Conservation (phyloP, 1,140 invertebrate genomes). For the Drosophila pruinosa region DNA sequence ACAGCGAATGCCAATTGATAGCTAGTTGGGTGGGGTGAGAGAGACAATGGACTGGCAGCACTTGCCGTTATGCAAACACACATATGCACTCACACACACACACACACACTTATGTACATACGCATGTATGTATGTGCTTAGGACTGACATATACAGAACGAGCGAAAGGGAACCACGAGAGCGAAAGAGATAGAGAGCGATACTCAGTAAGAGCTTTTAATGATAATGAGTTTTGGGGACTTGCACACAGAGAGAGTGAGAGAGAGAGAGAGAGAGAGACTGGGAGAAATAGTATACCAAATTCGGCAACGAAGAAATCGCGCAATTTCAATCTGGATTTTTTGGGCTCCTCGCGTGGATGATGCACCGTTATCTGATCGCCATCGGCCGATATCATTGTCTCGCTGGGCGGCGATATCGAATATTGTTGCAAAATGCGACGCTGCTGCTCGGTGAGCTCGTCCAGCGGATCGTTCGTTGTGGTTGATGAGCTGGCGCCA, state of each 20-base stretch:
- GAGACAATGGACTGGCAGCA: background rate
- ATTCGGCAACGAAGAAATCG: constrained; percentile 83
- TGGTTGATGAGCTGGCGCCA: background rate
- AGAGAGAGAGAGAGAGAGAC: background rate
- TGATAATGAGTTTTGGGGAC: constrained; percentile 1
- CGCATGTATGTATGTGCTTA: background rate
- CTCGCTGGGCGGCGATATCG: constrained; percentile 78
- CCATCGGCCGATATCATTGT: constrained; percentile 80
- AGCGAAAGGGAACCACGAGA: constrained; percentile 6
- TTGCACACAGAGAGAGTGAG: background rate
- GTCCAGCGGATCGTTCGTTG: constrained; percentile 54
- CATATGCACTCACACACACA: background rate
- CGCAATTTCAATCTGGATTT: constrained; percentile 77
- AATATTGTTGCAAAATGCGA: constrained; percentile 73
- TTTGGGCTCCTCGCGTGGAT: constrained; percentile 76
- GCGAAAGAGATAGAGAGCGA: background rate
- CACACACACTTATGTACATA: background rate
- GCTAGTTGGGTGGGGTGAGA: background rate
- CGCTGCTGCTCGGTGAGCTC: constrained; percentile 76
- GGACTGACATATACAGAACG: background rate
- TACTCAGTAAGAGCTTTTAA: background rate
- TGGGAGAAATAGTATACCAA: constrained; percentile 61
- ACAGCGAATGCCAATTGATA: constrained; percentile 20
- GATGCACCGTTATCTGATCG: constrained; percentile 82
- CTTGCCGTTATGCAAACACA: background rate